Conservation (phyloP, 1,140 invertebrate genomes). For the Zophobas morio region DNA sequence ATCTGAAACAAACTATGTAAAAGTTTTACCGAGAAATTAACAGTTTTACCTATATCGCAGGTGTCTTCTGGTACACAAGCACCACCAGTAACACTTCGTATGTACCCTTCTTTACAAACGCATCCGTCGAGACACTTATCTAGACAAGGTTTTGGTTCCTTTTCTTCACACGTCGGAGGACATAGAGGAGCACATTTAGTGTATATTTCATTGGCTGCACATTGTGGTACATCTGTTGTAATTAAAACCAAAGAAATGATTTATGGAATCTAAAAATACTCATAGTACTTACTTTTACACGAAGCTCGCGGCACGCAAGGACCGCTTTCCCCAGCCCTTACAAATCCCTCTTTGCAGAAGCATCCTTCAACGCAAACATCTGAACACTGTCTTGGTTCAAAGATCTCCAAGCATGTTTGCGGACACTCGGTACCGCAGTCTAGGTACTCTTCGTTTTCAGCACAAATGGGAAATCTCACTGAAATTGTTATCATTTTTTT, state of each 20-base stretch:
- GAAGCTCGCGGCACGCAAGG: neutral
- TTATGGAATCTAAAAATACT: too few species aligned
- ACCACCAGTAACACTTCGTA: neutral
- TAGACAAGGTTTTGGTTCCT: neutral
- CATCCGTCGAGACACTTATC: neutral
- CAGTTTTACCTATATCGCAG: neutral
- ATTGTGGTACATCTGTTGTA: too few species aligned
- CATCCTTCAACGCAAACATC: neutral
- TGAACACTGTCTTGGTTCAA: neutral
- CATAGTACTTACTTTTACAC: too few species aligned
- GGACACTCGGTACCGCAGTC: neutral
- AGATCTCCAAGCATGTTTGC: neutral
- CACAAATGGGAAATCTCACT: neutral
- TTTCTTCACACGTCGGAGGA: too few species aligned
- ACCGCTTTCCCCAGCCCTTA: neutral
- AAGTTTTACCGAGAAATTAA: neutral
- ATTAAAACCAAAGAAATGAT: too few species aligned
- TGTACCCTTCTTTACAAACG: slow-evolving; percentile 7
- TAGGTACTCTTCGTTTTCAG: neutral
- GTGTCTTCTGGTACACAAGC: neutral
- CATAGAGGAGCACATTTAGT: too few species aligned
- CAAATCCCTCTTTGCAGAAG: neutral
- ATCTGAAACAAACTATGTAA: neutral
- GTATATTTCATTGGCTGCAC: too few species aligned
- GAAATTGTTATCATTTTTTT: neutral